Percentiles rank a stretch among this genome's conserved stretches.
Evolutionary conservation across 2,113 vertebrate genomes (phyloP).

Genomic region (Coreoperca whiteheadi): DNA sequence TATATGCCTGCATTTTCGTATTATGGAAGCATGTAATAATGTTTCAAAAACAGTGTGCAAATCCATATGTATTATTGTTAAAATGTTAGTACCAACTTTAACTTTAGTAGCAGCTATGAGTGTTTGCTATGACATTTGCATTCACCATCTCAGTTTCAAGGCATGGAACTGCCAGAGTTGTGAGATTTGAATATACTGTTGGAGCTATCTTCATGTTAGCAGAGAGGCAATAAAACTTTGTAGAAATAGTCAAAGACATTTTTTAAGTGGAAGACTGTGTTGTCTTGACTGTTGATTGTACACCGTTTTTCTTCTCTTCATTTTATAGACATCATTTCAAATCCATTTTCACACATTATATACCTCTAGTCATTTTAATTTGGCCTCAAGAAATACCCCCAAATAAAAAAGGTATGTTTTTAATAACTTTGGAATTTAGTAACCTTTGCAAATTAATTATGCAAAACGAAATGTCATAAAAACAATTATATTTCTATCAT

Average conservation of each 20-base stretch:
- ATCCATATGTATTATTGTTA: not conserved
- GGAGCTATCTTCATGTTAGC: not conserved
- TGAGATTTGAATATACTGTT: slow-evolving; percentile 45
- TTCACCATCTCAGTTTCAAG: slow-evolving; percentile 35
- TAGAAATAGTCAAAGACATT: slow-evolving; percentile 8
- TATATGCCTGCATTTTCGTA: not conserved
- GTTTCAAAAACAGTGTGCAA: not conserved
- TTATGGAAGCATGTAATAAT: not conserved
- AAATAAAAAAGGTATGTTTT: not conserved
- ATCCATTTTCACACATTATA: not conserved
- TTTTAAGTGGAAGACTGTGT: too few species aligned
- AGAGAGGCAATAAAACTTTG: slow-evolving; percentile 13
- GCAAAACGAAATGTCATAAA: not conserved
- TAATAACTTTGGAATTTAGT: not conserved
- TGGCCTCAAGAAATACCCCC: not conserved
- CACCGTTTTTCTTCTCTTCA: not conserved
- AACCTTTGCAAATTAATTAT: not conserved
- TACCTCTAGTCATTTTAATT: not conserved
- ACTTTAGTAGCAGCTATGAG: not conserved
- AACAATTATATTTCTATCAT: not conserved
- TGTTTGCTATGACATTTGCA: slow-evolving; percentile 41
- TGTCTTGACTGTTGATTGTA: too few species aligned
- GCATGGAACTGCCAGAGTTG: not conserved
- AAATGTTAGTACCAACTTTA: not conserved
- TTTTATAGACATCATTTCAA: not conserved